phyloP scores from a whole-genome alignment of 2,797 vertebrate species.

The Manis javanica region DNA sequence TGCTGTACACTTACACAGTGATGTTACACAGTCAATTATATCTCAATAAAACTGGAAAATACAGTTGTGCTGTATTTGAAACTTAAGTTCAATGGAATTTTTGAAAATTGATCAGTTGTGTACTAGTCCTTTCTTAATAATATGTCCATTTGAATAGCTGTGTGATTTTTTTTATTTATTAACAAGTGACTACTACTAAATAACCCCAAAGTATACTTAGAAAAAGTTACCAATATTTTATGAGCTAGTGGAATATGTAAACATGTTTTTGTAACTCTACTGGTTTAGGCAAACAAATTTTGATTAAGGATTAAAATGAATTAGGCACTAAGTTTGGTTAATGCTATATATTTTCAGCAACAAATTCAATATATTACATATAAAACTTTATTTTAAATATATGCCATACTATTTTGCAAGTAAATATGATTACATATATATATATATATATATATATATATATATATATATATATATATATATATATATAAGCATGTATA shows the following conservation, averaged over 20 bases:
- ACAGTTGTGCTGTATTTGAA: not conserved
- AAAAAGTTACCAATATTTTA: not conserved
- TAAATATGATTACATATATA: not conserved
- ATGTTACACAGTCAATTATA: not conserved
- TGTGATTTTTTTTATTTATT: not conserved
- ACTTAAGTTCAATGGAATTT: not conserved
- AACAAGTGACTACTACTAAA: not conserved
- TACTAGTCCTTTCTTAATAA: not conserved
- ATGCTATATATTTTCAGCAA: not conserved
- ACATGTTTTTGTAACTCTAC: not conserved
- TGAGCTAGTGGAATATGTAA: not conserved
- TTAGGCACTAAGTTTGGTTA: not conserved
- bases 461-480: too few species aligned
- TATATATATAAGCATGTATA: not conserved
- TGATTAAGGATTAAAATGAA: slow-evolving; percentile 10
- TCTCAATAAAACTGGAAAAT: not conserved
- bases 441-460: too few species aligned
- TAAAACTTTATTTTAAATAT: not conserved
- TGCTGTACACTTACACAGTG: not conserved
- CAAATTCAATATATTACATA: not conserved
- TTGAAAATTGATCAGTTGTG: not conserved
- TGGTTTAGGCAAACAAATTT: not conserved
- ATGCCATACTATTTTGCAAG: not conserved
- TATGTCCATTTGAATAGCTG: not conserved
- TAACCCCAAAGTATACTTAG: not conserved